These are phyloP conservation scores for Trichoplusia ni DNA, from an alignment of 1,140 invertebrate species.

Conservation along the genomic window DNA sequence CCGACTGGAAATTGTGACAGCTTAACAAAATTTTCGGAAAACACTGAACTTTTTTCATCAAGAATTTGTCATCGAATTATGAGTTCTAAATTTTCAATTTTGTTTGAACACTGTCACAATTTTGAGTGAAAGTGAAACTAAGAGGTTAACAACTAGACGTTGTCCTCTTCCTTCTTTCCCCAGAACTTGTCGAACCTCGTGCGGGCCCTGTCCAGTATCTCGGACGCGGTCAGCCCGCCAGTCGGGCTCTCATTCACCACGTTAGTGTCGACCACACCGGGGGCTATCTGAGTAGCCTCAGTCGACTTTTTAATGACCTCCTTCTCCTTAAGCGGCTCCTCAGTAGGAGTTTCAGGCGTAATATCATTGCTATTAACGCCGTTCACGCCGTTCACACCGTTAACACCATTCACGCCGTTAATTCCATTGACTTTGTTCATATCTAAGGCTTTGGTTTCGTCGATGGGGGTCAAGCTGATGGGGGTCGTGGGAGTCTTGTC, in stretches of 20 bases:
- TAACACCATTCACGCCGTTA: conserved; percentile 58
- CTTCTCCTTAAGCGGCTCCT: conserved; percentile 65
- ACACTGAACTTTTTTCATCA: too few species aligned
- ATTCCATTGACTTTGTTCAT: conserved; percentile 75
- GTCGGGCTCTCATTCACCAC: conserved; percentile 69
- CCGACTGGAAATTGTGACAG: conserved; percentile 48
- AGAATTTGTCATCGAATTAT: too few species aligned
- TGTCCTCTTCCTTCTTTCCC: conserved; percentile 83
- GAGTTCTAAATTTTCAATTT: too few species aligned
- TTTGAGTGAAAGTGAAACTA: conserved; percentile 37
- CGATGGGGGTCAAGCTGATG: conserved; percentile 77
- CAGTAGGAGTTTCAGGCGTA: conserved; percentile 70
- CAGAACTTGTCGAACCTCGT: conserved; percentile 94
- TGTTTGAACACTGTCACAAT: conserved; percentile 56
- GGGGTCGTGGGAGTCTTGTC: conserved; percentile 80
- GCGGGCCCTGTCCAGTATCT: conserved; percentile 90
- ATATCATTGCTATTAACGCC: conserved; percentile 71
- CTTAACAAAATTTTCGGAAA: too few species aligned
- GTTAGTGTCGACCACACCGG: conserved; percentile 76
- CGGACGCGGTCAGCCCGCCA: conserved; percentile 83
- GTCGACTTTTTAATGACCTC: conserved; percentile 71
- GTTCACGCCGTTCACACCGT: conserved; percentile 57
- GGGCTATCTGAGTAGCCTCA: conserved; percentile 76
- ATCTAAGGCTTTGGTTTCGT: conserved; percentile 77
- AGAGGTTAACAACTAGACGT: conserved; percentile 61